Percentiles rank a stretch among this genome's conserved stretches.
phyloP scores from a whole-genome alignment of 2,888 invertebrate genomes.

The Drosophila anceps region DNA sequence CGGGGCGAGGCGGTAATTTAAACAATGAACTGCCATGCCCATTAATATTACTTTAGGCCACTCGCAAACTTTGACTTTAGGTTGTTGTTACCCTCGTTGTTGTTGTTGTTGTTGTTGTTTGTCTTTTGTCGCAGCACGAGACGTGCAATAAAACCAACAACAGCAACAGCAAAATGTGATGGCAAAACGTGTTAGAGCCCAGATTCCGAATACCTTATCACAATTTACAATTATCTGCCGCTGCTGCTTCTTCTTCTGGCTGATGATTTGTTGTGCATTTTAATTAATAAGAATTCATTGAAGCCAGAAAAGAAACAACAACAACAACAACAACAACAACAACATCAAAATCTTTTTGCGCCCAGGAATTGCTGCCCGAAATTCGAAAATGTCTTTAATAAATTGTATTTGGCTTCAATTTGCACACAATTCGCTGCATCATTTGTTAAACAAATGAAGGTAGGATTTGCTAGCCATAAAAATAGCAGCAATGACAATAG shows the following conservation, averaged over 20 bases:
- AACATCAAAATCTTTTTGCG: neutral
- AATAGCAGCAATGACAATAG: slow-evolving; percentile 38
- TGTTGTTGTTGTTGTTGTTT: slow-evolving; percentile 9
- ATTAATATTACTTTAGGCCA: slow-evolving; percentile 76
- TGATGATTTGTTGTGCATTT: slow-evolving; percentile 9
- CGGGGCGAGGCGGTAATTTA: slow-evolving; percentile 71
- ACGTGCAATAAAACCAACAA: slow-evolving; percentile 17
- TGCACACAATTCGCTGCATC: slow-evolving; percentile 1
- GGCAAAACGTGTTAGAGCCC: slow-evolving; percentile 35
- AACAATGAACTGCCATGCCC: slow-evolving; percentile 77
- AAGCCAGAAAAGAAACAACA: neutral
- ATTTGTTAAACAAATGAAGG: slow-evolving; percentile 5
- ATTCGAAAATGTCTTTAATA: neutral
- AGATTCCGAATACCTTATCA: slow-evolving; percentile 34
- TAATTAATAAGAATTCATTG: neutral
- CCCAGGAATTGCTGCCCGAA: neutral
- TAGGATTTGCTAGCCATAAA: neutral
- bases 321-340: neutral
- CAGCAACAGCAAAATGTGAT: slow-evolving; percentile 1
- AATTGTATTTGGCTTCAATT: neutral
- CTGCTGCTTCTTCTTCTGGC: neutral
- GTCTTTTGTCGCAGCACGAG: slow-evolving; percentile 46
- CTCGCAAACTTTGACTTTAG: slow-evolving; percentile 69
- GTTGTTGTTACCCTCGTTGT: slow-evolving; percentile 8
- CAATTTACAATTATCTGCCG: slow-evolving; percentile 25